Percentiles rank a stretch among this genome's conserved stretches.
phyloP scores from a whole-genome alignment of 2,888 invertebrate species.

The Ennomos quercinarius region DNA sequence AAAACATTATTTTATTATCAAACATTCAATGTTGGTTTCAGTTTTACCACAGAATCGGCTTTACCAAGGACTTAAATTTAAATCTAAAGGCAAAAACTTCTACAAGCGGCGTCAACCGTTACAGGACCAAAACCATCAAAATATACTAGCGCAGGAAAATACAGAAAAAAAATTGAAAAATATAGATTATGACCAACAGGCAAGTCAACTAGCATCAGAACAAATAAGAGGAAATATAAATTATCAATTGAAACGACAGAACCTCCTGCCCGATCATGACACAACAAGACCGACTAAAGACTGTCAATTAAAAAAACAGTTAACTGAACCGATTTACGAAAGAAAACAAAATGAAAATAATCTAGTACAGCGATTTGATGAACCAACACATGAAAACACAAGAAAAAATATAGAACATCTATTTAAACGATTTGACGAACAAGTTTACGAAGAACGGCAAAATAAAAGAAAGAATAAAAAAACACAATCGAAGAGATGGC shows the following conservation, averaged over 20 bases:
- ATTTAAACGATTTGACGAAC: no score
- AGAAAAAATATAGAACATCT: no score
- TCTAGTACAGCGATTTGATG: no score
- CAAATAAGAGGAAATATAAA: background rate
- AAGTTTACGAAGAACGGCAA: no score
- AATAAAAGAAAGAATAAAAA: no score
- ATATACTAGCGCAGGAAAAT: background rate
- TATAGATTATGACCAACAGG: background rate
- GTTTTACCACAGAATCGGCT: conserved; percentile 1
- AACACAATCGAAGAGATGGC: no score
- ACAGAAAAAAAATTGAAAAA: background rate
- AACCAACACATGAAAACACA: no score
- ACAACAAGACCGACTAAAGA: background rate
- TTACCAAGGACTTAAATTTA: conserved; percentile 14
- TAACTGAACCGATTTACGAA: conserved; percentile 7
- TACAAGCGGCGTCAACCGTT: background rate
- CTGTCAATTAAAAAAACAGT: conserved; percentile 1
- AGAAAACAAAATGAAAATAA: background rate
- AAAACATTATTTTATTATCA: background rate
- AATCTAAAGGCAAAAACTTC: conserved; percentile 7
- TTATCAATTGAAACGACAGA: background rate
- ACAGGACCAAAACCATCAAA: background rate
- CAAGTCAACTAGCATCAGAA: background rate
- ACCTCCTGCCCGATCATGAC: background rate
- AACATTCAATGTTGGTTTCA: background rate